Base-by-base conservation (phyloP, 2,113 vertebrate species). In the Boulengeromyrus knoepffleri region DNA sequence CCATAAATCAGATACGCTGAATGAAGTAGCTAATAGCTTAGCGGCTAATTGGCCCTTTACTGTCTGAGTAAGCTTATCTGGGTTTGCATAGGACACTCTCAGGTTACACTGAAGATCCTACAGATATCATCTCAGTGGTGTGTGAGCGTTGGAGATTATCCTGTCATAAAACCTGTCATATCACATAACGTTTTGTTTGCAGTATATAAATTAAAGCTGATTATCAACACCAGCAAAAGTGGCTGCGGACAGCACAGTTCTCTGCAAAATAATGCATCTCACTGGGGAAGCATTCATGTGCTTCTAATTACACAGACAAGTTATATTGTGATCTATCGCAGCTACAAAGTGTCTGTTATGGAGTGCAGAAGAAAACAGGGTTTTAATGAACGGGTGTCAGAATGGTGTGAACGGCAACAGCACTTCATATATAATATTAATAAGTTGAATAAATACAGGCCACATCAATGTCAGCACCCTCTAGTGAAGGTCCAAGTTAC, bases 231-330 rank as follows among this genome's bases (percentile, higher is more conserved):
- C 9, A 10, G 24, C 24, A 85, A n/a, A 85, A 47, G 83, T 47
- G 46, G 83, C 45, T 27, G 3, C 12, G 45, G 47, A 85, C 24
- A 47, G 45, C 19, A 9, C 9, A 13, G 21, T 12, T 47, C 39
- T 5, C 21, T 47, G 24, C 83, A 42, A 80, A 19, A 42, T 42
- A 42, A 85, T 46, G 46, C n/a, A 27, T 52, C 49, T n/a, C 49
- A 17, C 49, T 19, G 49, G 85, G n/a, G 36, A 19, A 50, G 36
- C 31, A 17, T 39, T 87, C 50, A 42, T 36, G 85, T 53, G 85
- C 13, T 36, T 53, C 49, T 53, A 87, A 87, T 87, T 86, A 86
- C 47, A 86, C 45, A 52, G 85, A 86, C 85, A 86, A 87, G 49
- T 53, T 53, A 87, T 56, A 87, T 39, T 87, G n/a, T 87, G 85